Conservation (phyloP, 1,140 invertebrate genomes). For the Aphis craccivora region DNA sequence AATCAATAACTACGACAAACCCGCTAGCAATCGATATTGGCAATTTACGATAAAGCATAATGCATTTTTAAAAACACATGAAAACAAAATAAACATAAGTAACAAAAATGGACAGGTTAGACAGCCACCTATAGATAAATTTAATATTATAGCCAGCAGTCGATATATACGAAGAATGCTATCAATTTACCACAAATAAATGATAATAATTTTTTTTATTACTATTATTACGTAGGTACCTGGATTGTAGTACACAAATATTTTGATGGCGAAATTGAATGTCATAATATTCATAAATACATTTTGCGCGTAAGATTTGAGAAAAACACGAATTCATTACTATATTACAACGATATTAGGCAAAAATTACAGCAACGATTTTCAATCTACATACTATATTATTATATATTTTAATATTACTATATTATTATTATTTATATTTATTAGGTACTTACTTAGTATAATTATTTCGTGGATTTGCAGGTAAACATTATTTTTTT, state of each 20-base stretch:
- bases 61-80: neutral
- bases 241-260: too few species aligned
- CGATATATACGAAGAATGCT: neutral
- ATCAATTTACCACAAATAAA: neutral
- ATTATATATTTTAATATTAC: neutral
- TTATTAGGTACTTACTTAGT: too few species aligned
- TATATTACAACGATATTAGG: neutral
- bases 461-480: neutral
- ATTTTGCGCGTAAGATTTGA: neutral
- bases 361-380: neutral
- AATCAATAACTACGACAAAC: neutral
- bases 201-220: neutral
- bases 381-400: neutral
- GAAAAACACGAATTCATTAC: neutral
- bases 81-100: neutral
- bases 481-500: neutral
- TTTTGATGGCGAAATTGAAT: neutral
- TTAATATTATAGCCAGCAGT: neutral
- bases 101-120: neutral
- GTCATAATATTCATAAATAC: neutral
- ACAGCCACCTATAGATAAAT: neutral
- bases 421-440: neutral
- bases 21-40: neutral
- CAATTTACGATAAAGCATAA: neutral
- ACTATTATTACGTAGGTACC: neutral